Base-by-base conservation (phyloP, 2,888 invertebrate species). In the Tethea ocularis region DNA sequence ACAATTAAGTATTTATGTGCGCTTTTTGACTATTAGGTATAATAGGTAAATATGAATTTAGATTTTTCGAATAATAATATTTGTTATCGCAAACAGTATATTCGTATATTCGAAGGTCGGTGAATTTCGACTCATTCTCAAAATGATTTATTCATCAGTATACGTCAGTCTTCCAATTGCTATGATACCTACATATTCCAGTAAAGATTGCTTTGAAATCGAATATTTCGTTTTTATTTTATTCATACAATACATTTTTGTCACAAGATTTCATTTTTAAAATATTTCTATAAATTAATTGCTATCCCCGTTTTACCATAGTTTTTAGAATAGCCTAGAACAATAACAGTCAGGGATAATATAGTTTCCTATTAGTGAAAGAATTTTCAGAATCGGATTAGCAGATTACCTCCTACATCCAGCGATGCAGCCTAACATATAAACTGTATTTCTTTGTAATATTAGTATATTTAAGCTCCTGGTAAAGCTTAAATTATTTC, bases 61-160 rank as follows among this genome's bases (percentile, higher is more conserved):
- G n/a, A 54, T 61, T 59, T 66, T 65, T 67, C 60, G 57, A 68
- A 70, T 75, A 70, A 69, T 64, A 73, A 75, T 71, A 68, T 75
- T 60, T 74, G 64, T 61, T 65, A 62, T 67, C 61, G 66, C 57
- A 60, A 65, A 60, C 60, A 59, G 61, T 64, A 70, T 41, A 41
- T 5, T 41, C 41, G 46, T 71, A 62, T 69, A 67, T 73, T 73
- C 72, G 57, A 58, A 67, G 69, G 68, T 69, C 64, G 68, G 63
- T 67, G 67, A 73, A 74, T 72, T 68, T 73, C 68, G 67, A 0
- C 20, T 53, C 17, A 20, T 63, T 61, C 56, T 61, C 60, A 64
- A 63, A 65, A 75, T 78, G 78, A 75, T 78, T 78, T 78, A 78
- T 78, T 78, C 78, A 78, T 70, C 54, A 54, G 51, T 11, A 17